Percentiles rank a stretch among this genome's conserved stretches.
Conservation (phyloP, 1,140 invertebrate species). For the Drosophila santomea region DNA sequence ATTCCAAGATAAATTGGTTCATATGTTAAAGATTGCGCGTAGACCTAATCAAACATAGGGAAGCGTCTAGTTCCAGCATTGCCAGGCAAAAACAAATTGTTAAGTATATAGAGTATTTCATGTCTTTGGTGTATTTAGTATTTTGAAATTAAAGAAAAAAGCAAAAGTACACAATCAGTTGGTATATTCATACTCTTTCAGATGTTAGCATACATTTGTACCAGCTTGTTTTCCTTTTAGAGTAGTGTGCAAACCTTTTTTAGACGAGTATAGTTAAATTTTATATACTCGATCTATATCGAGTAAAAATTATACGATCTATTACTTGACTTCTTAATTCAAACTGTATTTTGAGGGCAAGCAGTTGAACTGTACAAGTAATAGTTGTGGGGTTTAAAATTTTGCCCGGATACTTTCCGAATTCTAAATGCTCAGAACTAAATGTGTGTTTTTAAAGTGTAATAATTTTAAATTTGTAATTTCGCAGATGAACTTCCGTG, state of each 20-base stretch:
- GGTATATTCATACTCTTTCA: not conserved
- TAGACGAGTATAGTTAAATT: no score
- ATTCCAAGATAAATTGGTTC: not conserved
- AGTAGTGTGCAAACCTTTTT: no score
- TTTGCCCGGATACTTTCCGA: no score
- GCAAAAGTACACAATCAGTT: not conserved
- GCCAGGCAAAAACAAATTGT: conserved; percentile 54
- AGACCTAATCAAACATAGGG: not conserved
- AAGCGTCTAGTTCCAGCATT: conserved; percentile 63
- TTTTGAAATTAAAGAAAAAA: not conserved
- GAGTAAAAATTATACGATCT: no score
- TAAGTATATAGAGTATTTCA: conserved; percentile 7
- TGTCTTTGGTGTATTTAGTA: not conserved
- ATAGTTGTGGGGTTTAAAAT: no score
- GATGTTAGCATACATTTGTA: not conserved
- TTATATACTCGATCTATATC: no score
- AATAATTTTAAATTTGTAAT: not conserved
- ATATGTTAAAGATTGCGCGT: not conserved
- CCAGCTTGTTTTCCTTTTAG: no score
- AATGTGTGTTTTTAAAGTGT: not conserved
- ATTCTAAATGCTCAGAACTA: not conserved
- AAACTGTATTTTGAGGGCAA: no score
- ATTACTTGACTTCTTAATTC: no score
- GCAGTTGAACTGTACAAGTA: no score
- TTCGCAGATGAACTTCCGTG: conserved; percentile 3